Evolutionary conservation across 2,888 invertebrate genomes (phyloP).

Genomic region (Enoplolaimus lenunculus): DNA sequence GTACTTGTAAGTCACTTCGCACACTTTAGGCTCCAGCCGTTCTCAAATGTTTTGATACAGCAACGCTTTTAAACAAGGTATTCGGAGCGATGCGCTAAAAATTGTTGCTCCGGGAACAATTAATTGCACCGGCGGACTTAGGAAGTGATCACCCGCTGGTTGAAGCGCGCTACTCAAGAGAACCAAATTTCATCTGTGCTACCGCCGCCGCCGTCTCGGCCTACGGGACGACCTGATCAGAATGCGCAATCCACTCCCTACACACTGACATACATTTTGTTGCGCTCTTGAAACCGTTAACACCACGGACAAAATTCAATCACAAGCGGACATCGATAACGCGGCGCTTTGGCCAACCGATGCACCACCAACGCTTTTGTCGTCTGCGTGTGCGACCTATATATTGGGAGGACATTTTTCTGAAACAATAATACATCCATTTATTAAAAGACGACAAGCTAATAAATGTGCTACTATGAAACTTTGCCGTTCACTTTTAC

Average conservation of each 20-base stretch:
- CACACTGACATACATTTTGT: conserved; percentile 68
- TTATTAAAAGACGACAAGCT: too few relatives aligned
- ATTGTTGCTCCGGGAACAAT: conserved; percentile 65
- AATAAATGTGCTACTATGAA: too few relatives aligned
- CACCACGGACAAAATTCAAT: conserved; percentile 36
- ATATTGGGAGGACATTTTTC: background rate
- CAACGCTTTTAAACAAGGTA: background rate
- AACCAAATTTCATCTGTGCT: conserved; percentile 67
- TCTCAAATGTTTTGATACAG: conserved; percentile 10
- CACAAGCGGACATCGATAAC: conserved; percentile 14
- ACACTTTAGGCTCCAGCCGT: too few relatives aligned
- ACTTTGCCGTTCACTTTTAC: too few relatives aligned
- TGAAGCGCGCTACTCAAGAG: conserved; percentile 71
- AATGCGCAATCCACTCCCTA: conserved; percentile 8
- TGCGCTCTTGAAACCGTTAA: conserved; percentile 63
- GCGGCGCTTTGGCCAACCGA: background rate
- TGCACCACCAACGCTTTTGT: background rate
- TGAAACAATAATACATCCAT: conserved; percentile 44
- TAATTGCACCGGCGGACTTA: conserved; percentile 79
- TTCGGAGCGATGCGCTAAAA: conserved; percentile 50
- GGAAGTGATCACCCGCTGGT: conserved; percentile 73
- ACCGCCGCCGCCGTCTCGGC: conserved; percentile 31
- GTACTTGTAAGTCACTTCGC: too few relatives aligned
- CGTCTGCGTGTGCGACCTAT: background rate
- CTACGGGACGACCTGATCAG: background rate